These are phyloP conservation scores for Malacosoma neustria DNA, from an alignment of 2,888 invertebrate genomes.

Conservation along the genomic window DNA sequence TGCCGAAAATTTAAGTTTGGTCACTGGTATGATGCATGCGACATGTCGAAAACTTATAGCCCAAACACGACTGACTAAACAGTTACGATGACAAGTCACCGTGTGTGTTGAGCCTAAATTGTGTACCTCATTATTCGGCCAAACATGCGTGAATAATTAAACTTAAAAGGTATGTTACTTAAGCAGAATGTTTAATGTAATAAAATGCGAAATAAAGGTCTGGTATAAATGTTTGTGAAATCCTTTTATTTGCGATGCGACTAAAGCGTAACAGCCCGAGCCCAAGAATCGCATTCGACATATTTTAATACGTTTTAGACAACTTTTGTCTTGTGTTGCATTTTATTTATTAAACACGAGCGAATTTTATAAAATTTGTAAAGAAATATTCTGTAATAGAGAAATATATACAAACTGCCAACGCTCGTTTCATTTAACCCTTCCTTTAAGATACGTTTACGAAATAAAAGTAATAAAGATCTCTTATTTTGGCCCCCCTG, in stretches of 20 bases:
- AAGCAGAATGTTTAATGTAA: slow-evolving; percentile 26
- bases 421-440: slow-evolving; percentile 25
- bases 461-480: too few relatives aligned
- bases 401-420: slow-evolving; percentile 70
- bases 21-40: too few relatives aligned
- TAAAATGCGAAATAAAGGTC: slow-evolving; percentile 26
- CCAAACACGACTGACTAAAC: too few relatives aligned
- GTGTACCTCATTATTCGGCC: too few relatives aligned
- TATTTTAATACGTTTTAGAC: slow-evolving; percentile 46
- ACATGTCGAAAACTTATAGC: too few relatives aligned
- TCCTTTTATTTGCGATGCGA: not conserved
- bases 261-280: slow-evolving; percentile 2
- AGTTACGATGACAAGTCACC: too few relatives aligned
- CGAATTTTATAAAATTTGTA: slow-evolving; percentile 62
- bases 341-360: slow-evolving; percentile 65
- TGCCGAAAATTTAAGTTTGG: too few relatives aligned
- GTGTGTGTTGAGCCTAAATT: too few relatives aligned
- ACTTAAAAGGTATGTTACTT: too few relatives aligned
- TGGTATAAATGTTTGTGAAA: not conserved
- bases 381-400: slow-evolving; percentile 59
- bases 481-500: too few relatives aligned
- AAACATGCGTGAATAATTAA: too few relatives aligned
- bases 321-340: slow-evolving; percentile 49
- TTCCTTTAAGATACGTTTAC: too few relatives aligned
- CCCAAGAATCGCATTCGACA: slow-evolving; percentile 2